These are phyloP conservation scores for Aleiodes leptofemur DNA, from an alignment of 2,888 invertebrate genomes.

Conservation along the genomic window DNA sequence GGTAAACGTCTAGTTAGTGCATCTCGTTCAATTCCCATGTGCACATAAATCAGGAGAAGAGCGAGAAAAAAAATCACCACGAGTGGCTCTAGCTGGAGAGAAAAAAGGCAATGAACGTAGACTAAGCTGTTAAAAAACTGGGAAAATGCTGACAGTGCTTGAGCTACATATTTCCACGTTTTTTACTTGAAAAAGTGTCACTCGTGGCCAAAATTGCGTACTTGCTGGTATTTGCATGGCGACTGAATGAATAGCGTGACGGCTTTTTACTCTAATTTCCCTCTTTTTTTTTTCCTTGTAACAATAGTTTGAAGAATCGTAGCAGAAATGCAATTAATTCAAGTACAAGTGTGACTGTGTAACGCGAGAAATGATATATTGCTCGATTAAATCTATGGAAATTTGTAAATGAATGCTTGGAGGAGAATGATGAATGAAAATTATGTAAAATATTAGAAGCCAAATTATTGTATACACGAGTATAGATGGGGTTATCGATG, in stretches of 20 bases:
- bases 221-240: not conserved
- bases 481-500: conserved; percentile 32
- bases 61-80: conserved; percentile 18
- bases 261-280: too few relatives aligned
- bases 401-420: not conserved
- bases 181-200: not conserved
- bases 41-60: conserved; percentile 38
- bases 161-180: not conserved
- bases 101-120: conserved; percentile 48
- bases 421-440: conserved; percentile 8
- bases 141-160: conserved; percentile 15
- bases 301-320: not conserved
- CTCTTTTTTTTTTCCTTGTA: not conserved
- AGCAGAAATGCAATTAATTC: not conserved
- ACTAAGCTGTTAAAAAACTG: conserved; percentile 43
- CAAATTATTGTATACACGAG: conserved; percentile 23
- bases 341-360: not conserved
- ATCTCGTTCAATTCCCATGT: conserved; percentile 13
- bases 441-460: conserved; percentile 1
- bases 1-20: conserved; percentile 7
- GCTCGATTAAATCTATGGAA: conserved; percentile 7
- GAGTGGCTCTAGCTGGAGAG: conserved; percentile 30
- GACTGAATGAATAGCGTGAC: conserved; percentile 1
- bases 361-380: not conserved
- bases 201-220: conserved; percentile 17